A percentile compares a stretch with the other conserved stretches of the same genome.
Conservation (phyloP, 2,113 vertebrate species). For the Rissa tridactyla region DNA sequence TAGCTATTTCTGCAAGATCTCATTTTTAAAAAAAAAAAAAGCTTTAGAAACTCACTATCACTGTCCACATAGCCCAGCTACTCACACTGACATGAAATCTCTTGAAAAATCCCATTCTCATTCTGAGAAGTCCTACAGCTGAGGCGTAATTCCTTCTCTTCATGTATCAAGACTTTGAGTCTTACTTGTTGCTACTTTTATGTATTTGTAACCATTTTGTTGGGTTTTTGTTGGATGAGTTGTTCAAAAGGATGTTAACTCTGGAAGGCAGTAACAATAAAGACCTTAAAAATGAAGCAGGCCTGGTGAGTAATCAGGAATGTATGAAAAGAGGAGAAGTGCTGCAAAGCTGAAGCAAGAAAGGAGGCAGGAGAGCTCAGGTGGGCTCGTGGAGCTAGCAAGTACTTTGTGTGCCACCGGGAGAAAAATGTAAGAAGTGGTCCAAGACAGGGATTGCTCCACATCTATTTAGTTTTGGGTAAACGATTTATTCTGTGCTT, state of each 20-base stretch:
- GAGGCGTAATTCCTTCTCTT: not conserved
- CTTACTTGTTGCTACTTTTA: not conserved
- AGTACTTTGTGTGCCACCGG: rapidly evolving
- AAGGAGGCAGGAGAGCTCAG: not conserved
- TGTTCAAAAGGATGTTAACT: not conserved
- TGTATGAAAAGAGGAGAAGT: not conserved
- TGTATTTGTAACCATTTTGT: not conserved
- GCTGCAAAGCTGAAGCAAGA: not conserved
- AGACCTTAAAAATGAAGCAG: not conserved
- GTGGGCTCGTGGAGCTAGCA: rapidly evolving
- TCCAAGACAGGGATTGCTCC: not conserved
- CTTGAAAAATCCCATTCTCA: not conserved
- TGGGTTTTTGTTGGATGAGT: not conserved
- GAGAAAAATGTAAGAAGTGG: not conserved
- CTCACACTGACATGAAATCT: not conserved
- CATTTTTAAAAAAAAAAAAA: not conserved
- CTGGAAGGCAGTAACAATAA: not conserved
- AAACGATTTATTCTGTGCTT: not conserved
- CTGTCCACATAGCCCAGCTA: not conserved
- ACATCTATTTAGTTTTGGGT: not conserved
- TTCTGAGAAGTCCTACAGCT: not conserved
- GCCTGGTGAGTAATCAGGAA: not conserved
- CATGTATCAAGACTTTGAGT: not conserved
- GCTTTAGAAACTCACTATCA: not conserved
- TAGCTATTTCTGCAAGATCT: not conserved